Evolutionary conservation across 2,797 vertebrate genomes (phyloP).

Genomic region (Erethizon dorsatum): DNA sequence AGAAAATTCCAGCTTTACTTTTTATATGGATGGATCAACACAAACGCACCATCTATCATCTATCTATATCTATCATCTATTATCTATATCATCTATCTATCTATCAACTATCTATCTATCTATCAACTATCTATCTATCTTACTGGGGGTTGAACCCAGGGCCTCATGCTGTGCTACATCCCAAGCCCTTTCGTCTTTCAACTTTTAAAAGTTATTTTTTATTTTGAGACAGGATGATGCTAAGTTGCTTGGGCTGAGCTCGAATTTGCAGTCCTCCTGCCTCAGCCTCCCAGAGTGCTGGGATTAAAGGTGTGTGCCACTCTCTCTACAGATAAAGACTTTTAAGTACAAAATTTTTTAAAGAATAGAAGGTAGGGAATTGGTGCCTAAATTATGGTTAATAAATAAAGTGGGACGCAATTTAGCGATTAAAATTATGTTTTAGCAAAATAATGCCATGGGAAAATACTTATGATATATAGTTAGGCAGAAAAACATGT

Average conservation of each 20-base stretch:
- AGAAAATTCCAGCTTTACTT: slow-evolving; percentile 10
- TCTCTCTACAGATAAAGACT: neutral
- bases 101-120: too few relatives aligned
- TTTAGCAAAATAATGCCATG: neutral
- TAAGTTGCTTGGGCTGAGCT: too few relatives aligned
- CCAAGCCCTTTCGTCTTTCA: neutral
- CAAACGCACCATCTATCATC: neutral
- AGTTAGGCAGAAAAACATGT: neutral
- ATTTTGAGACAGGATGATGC: neutral
- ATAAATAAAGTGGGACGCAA: neutral
- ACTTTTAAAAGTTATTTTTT: too few relatives aligned
- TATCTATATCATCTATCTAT: too few relatives aligned
- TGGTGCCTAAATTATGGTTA: neutral
- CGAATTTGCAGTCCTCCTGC: too few relatives aligned
- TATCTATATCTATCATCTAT: too few relatives aligned
- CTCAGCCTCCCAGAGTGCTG: too few relatives aligned
- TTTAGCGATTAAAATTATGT: neutral
- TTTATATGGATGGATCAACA: neutral
- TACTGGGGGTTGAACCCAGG: neutral
- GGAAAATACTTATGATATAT: neutral
- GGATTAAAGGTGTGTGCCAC: too few relatives aligned
- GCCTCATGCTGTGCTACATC: neutral
- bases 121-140: neutral
- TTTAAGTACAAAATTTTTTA: neutral
- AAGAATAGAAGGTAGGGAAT: neutral